phyloP scores from a whole-genome alignment of 2,797 vertebrate species.

The Galago senegalensis region DNA sequence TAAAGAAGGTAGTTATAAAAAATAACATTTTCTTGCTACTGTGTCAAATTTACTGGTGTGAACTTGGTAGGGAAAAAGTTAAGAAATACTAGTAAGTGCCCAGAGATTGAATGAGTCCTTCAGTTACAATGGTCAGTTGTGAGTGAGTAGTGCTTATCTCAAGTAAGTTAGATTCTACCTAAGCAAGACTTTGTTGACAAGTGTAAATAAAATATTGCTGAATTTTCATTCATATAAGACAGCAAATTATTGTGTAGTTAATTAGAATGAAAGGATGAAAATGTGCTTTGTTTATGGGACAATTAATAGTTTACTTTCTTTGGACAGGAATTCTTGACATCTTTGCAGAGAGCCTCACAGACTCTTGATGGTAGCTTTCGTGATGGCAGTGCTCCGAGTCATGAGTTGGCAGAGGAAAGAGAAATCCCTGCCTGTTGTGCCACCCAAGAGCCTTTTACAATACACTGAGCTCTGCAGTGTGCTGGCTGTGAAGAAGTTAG shows the following conservation, averaged over 20 bases:
- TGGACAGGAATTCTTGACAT: constrained; percentile 20
- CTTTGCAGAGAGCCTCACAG: not conserved
- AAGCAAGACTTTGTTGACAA: not conserved
- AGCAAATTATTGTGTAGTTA: constrained; percentile 25
- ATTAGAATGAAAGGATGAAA: constrained; percentile 1
- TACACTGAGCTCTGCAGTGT: not conserved
- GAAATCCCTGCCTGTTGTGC: not conserved
- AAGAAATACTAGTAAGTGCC: not conserved
- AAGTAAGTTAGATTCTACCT: not conserved
- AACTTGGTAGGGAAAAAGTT: not conserved
- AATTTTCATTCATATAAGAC: constrained; percentile 22
- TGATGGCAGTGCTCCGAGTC: not conserved
- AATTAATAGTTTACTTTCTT: constrained; percentile 45
- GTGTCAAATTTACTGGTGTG: not conserved
- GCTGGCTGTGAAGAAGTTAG: not conserved
- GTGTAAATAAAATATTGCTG: not conserved
- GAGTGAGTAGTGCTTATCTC: not conserved
- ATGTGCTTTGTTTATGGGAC: not conserved
- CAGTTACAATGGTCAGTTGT: not conserved
- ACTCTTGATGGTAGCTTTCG: not conserved
- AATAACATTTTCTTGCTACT: not conserved
- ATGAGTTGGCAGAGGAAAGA: not conserved
- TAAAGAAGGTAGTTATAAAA: not conserved
- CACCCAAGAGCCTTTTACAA: not conserved
- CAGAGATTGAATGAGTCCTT: not conserved